Evolutionary conservation across 2,113 vertebrate genomes (phyloP), one percentile per base, ranked within the genome.

Genomic region (Myotis brandtii): DNA sequence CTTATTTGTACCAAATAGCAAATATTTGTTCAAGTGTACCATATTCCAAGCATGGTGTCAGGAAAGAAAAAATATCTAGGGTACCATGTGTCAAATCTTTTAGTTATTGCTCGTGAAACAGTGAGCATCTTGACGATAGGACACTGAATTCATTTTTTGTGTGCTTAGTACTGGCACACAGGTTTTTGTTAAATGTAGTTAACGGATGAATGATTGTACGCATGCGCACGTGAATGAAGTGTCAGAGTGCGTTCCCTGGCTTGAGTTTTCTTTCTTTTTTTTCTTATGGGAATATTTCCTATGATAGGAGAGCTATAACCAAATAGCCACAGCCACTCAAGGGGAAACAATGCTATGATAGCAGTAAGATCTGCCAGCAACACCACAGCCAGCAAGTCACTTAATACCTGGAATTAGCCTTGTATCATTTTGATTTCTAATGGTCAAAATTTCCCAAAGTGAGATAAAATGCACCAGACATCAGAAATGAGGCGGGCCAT

Each of bases 401-500:
- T 79, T 66, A 83, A 30, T 16, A 72, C 3, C 32, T 23, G 56
- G 43, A 72, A 18, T 52, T 59, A 67, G 59, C 20, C 5, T 72
- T 91, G 9, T 48, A 64, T 82, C 14, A 70, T 92, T 80, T 93
- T 94, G 20, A 67, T 64, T 85, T 25, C 32, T 46, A 62, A n/a
- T n/a, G 66, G 34, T 77, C 80, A 88, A 96, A 73, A 83, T 89
- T 93, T 89, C n/a, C 73, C 73, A 66, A 64, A 82, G 12, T 46
- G 23, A 50, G 40, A 91, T 50, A 92, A 85, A 94, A 83, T 54
- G 37, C 69, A 43, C 27, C 67, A n/a, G 67, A 79, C 10, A 23
- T 93, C 43, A 89, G 67, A 84, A 84, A 91, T 20, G 23, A 77
- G 25, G 34, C 90, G 20, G 14, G 54, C 84, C 76, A 48, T 12